These are phyloP conservation scores for Ariolimax columbianus DNA, from an alignment of 2,888 invertebrate genomes.

Conservation along the genomic window DNA sequence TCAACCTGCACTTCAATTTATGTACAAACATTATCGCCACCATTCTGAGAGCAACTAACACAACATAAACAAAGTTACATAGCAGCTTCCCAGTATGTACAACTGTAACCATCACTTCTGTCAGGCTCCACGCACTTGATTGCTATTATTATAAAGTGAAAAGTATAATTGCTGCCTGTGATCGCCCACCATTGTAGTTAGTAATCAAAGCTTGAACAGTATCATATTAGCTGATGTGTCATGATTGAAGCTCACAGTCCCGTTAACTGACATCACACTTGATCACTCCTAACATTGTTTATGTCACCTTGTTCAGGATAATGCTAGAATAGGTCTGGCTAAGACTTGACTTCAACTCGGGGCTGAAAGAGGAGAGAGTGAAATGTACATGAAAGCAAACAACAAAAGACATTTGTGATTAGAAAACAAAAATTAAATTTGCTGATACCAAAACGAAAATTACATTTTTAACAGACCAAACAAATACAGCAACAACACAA, in stretches of 20 bases:
- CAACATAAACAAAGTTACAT: conserved; percentile 24
- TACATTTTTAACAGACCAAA: background rate
- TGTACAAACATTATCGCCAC: conserved; percentile 19
- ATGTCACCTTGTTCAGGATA: background rate
- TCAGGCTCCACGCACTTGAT: conserved; percentile 11
- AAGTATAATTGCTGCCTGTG: conserved; percentile 34
- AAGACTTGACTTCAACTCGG: conserved; percentile 50
- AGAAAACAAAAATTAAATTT: too few species aligned
- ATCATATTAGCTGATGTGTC: conserved; percentile 10
- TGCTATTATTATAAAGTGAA: conserved; percentile 7
- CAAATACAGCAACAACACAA: background rate
- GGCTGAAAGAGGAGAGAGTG: conserved; percentile 35
- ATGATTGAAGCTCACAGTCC: background rate
- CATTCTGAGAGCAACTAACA: conserved; percentile 8
- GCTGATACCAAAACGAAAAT: too few species aligned
- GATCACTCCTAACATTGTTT: background rate
- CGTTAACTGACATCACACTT: background rate
- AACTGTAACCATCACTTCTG: background rate
- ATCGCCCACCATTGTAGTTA: background rate
- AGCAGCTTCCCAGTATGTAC: conserved; percentile 7
- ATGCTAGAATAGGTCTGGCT: conserved; percentile 23
- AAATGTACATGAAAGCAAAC: background rate
- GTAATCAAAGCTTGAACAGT: background rate
- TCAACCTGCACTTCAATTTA: background rate
- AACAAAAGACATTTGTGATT: too few species aligned